These are phyloP conservation scores for Sinodicranocentrus sp. DNA, from an alignment of 2,888 invertebrate genomes.

Conservation along the genomic window DNA sequence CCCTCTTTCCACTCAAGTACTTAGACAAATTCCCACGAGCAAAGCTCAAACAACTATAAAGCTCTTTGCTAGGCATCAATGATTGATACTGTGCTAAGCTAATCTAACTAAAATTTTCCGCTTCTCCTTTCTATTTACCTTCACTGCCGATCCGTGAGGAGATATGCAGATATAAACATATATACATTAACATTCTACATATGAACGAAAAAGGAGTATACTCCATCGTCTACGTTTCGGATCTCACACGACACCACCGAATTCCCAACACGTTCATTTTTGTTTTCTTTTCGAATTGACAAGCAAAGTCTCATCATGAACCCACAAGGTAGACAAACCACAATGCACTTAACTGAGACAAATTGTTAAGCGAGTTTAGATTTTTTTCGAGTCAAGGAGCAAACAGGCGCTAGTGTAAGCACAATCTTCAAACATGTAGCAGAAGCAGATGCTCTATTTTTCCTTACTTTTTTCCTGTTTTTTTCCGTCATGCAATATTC, in stretches of 20 bases:
- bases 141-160: conserved; percentile 41
- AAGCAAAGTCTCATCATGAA: conserved; percentile 58
- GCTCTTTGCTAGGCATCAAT: conserved; percentile 69
- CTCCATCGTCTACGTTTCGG: background rate
- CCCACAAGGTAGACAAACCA: conserved; percentile 49
- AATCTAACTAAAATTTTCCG: conserved; percentile 66
- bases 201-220: background rate
- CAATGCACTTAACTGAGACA: conserved; percentile 64
- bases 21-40: conserved; percentile 74
- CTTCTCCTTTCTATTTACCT: conserved; percentile 62
- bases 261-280: conserved; percentile 65
- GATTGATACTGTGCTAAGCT: conserved; percentile 74
- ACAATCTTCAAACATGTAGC: background rate
- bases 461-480: conserved; percentile 28
- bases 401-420: too few relatives aligned
- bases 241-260: conserved; percentile 60
- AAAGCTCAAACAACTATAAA: conserved; percentile 55
- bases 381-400: conserved; percentile 39
- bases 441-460: conserved; percentile 59
- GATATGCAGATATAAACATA: too few relatives aligned
- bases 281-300: conserved; percentile 62
- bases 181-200: too few relatives aligned
- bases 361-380: conserved; percentile 60
- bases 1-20: conserved; percentile 47
- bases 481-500: conserved; percentile 64